Base-by-base conservation (phyloP, 1,140 invertebrate genomes). In the Dryas iulia region DNA sequence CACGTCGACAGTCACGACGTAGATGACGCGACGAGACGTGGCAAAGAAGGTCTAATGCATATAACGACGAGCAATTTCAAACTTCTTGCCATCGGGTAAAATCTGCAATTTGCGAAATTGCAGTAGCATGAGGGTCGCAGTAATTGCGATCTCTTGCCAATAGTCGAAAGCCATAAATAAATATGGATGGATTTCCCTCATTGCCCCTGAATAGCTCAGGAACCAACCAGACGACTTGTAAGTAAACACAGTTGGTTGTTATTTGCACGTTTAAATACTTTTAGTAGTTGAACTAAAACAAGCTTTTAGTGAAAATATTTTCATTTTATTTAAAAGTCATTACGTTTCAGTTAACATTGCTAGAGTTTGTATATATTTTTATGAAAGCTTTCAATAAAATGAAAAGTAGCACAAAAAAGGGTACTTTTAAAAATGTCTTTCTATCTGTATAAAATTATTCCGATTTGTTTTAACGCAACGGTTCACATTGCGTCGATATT, bases 81-180 rank as follows among this genome's bases (percentile, higher is more conserved):
- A 82, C 73, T 82, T 81, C 79, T 87, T 82, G 81, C 86, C 81
- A 76, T 76, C 76, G 82, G 81, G 68, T 82, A 86, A 89, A 87
- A 87, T 87, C 82, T 72, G 83, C 86, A 88, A 90, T 91, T 91
- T 91, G 74, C 75, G 58, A 91, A 86, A 89, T 91, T 87, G 85
- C 85, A 85, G 80, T 81, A 74, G 81, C 84, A 78, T 82, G 78
- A 80, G 77, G 82, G 82, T 82, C 81, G 69, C 61, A 18, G 83
- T 88, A 90, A 90, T 89, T 88, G 83, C 82, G 76, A 78, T 81
- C 81, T 82, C 81, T 81, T 72, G 76, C 73, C 73, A 76, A 78
- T 81, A 68, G 73, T 71, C 74, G 80, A 84, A 83, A 84, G 77
- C 78, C 76, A 85, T 87, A 87, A 90, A 87, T 90, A 89, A 89